Conservation (phyloP, 2,113 vertebrate genomes). For the Elgaria multicarinata region DNA sequence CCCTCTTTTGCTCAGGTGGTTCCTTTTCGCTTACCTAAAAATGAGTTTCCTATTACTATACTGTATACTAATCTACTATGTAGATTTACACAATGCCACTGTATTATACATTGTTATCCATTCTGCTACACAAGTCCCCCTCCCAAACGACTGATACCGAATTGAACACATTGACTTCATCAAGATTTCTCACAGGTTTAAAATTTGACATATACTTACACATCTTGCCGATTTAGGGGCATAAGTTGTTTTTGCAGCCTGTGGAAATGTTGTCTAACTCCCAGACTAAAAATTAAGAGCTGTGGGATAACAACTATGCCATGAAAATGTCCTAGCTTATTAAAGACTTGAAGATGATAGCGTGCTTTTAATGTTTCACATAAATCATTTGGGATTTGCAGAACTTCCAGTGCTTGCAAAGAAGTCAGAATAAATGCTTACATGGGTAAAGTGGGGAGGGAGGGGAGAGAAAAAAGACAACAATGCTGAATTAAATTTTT, state of each 20-base stretch:
- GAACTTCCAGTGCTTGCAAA: conserved; percentile 71
- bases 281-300: conserved; percentile 76
- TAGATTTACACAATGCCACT: neutral
- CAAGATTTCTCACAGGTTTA: conserved; percentile 21
- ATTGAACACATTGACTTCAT: neutral
- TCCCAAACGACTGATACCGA: neutral
- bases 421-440: conserved; percentile 74
- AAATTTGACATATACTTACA: conserved; percentile 29
- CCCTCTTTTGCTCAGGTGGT: no score
- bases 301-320: conserved; percentile 77
- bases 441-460: conserved; percentile 71
- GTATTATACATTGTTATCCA: neutral
- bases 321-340: conserved; percentile 79
- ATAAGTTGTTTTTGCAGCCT: conserved; percentile 59
- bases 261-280: conserved; percentile 69
- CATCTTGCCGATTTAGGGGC: conserved; percentile 10
- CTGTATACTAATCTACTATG: neutral
- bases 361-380: conserved; percentile 76
- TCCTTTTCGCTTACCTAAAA: neutral
- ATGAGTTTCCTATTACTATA: neutral
- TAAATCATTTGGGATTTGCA: conserved; percentile 80
- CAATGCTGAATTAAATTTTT: conserved; percentile 74
- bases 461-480: conserved; percentile 57
- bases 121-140: neutral
- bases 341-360: conserved; percentile 79